These are phyloP conservation scores for Drepana arcuata DNA, from an alignment of 1,140 invertebrate species.

Conservation along the genomic window DNA sequence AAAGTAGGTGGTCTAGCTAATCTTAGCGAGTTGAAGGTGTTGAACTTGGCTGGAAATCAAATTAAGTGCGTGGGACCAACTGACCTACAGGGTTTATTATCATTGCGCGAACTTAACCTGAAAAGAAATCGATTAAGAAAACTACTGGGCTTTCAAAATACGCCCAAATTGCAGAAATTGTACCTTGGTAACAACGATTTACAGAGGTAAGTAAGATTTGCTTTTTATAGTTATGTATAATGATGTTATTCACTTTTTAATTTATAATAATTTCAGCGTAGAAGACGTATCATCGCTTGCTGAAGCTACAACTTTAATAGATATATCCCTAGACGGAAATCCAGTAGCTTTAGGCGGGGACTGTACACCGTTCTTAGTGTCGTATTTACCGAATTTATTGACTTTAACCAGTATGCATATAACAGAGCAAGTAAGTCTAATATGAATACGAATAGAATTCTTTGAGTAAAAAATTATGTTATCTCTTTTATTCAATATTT, in stretches of 20 bases:
- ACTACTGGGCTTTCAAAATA: slow-evolving; percentile 84
- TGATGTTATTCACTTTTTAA: no score
- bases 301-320: slow-evolving; percentile 80
- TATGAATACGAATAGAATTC: slow-evolving; percentile 1
- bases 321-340: slow-evolving; percentile 91
- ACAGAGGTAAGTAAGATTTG: slow-evolving; percentile 78
- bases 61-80: slow-evolving; percentile 80
- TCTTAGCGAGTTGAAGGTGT: slow-evolving; percentile 84
- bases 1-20: slow-evolving; percentile 70
- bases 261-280: slow-evolving; percentile 80
- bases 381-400: slow-evolving; percentile 80
- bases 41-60: slow-evolving; percentile 93
- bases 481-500: neutral
- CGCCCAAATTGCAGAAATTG: slow-evolving; percentile 85
- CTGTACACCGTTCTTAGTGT: slow-evolving; percentile 84
- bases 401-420: slow-evolving; percentile 82
- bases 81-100: slow-evolving; percentile 83
- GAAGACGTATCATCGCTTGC: slow-evolving; percentile 86
- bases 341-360: slow-evolving; percentile 82
- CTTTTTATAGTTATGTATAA: no score
- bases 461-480: neutral
- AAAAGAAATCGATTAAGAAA: slow-evolving; percentile 87
- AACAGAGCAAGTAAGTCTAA: slow-evolving; percentile 75
- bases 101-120: slow-evolving; percentile 89
- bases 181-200: slow-evolving; percentile 92